These are phyloP conservation scores for Rhineura floridana DNA, from an alignment of 2,113 vertebrate species.

Conservation along the genomic window DNA sequence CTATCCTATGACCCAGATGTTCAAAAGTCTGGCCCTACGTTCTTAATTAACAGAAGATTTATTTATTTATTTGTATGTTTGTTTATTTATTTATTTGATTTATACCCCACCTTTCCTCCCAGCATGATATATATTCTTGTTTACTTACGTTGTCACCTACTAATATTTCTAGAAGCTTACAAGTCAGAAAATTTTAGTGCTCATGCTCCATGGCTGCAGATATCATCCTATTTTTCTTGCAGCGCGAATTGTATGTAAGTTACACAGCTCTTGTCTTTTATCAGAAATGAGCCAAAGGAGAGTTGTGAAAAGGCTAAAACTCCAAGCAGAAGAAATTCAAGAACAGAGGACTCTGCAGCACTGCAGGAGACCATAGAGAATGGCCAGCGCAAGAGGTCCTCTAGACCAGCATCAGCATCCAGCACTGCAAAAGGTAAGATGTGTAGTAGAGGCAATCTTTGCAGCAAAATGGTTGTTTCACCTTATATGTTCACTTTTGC, in stretches of 20 bases:
- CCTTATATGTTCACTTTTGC: rapidly evolving
- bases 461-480: constrained; percentile 14
- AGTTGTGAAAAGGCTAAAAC: constrained; percentile 91
- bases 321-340: constrained; percentile 91
- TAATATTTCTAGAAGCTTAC: constrained; percentile 60
- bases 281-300: constrained; percentile 85
- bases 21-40: background rate
- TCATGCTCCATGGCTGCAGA: constrained; percentile 57
- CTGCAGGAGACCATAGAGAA: constrained; percentile 87
- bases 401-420: constrained; percentile 84
- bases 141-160: constrained; percentile 64
- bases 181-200: constrained; percentile 55
- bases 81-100: background rate
- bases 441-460: background rate
- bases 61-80: too few relatives aligned
- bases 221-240: constrained; percentile 58
- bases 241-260: constrained; percentile 59
- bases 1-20: background rate
- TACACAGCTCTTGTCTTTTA: constrained; percentile 64
- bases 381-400: constrained; percentile 90
- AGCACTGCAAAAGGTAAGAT: constrained; percentile 85
- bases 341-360: constrained; percentile 87
- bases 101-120: too few relatives aligned
- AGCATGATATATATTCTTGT: too few relatives aligned
- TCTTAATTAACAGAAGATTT: constrained; percentile 51